phyloP scores from a whole-genome alignment of 2,888 invertebrate species.

The Cryptocheilus praepositus region DNA sequence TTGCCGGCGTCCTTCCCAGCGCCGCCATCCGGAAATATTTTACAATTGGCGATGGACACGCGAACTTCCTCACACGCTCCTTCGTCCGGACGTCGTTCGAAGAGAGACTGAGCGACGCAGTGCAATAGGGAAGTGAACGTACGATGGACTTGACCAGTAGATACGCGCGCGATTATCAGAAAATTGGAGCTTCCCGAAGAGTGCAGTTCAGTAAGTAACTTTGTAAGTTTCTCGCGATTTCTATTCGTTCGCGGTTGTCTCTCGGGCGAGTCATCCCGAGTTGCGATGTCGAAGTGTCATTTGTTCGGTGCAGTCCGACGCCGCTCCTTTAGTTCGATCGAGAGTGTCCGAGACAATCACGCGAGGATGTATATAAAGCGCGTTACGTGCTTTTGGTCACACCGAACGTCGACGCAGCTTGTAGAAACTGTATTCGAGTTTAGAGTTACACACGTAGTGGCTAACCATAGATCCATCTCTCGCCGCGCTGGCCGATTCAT shows the following conservation, averaged over 20 bases:
- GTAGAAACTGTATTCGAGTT: slow-evolving; percentile 1
- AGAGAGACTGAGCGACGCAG: slow-evolving; percentile 21
- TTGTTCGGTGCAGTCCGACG: not conserved
- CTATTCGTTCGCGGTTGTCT: too few relatives aligned
- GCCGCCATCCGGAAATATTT: not conserved
- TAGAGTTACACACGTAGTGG: not conserved
- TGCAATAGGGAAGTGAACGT: slow-evolving; percentile 38
- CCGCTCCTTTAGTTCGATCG: slow-evolving; percentile 17
- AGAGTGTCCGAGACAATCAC: slow-evolving; percentile 46
- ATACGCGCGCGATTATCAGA: too few relatives aligned
- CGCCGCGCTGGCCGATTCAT: not conserved
- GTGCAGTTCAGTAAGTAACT: slow-evolving; percentile 44
- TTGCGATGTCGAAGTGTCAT: too few relatives aligned
- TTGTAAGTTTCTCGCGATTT: not conserved
- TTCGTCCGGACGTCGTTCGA: too few relatives aligned
- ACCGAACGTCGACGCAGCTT: slow-evolving; percentile 5
- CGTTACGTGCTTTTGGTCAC: not conserved
- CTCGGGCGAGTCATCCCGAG: too few relatives aligned
- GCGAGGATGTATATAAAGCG: slow-evolving; percentile 17
- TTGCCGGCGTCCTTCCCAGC: slow-evolving; percentile 1
- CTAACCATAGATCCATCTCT: not conserved
- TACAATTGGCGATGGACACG: not conserved
- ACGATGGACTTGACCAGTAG: slow-evolving; percentile 15
- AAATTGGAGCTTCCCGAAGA: slow-evolving; percentile 30
- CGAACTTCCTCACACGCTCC: not conserved